These are phyloP conservation scores for Callosobruchus maculatus DNA, from an alignment of 2,888 invertebrate genomes.

Conservation along the genomic window DNA sequence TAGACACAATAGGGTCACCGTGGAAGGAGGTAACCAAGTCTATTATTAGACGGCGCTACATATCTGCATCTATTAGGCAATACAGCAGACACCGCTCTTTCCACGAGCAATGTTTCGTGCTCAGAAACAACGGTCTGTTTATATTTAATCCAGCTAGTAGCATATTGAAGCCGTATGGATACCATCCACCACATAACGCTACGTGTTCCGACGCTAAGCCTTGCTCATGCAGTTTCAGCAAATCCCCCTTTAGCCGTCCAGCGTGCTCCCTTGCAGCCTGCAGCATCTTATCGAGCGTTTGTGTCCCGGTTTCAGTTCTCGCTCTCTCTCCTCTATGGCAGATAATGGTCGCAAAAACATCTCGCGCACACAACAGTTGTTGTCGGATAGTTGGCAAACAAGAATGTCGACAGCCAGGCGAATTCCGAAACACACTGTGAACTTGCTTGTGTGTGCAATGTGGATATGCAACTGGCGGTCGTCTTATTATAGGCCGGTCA, in stretches of 20 bases:
- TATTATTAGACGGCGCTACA: no score
- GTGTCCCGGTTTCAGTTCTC: conserved; percentile 8
- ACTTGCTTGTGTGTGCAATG: not conserved
- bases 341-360: conserved; percentile 14
- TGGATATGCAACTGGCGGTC: not conserved
- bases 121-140: no score
- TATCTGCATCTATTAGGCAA: no score
- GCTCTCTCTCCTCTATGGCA: conserved; percentile 8
- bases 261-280: not conserved
- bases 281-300: conserved; percentile 5
- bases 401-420: conserved; percentile 8
- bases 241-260: not conserved
- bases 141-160: no score
- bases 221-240: not conserved
- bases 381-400: conserved; percentile 14
- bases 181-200: not conserved
- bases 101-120: no score
- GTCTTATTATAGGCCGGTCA: not conserved
- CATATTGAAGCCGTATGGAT: no score
- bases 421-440: not conserved
- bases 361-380: conserved; percentile 10
- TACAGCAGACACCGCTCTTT: no score
- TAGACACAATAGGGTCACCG: no score
- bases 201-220: not conserved
- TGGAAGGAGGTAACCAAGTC: no score